Conservation (phyloP, 2,797 vertebrate species). For the Takifugu ocellatus region DNA sequence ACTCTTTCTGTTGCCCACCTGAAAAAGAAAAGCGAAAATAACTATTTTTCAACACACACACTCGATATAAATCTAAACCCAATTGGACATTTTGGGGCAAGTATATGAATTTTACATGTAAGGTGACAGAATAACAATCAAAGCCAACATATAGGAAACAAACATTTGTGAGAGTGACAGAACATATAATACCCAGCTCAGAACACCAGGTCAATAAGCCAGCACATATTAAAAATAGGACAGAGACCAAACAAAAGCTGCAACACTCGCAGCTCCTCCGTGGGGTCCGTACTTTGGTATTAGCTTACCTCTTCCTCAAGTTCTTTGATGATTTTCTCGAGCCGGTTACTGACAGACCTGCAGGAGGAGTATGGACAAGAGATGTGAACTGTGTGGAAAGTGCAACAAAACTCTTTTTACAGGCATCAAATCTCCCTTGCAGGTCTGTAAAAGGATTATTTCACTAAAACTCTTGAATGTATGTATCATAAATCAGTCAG, state of each 20-base stretch:
- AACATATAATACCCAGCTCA: too few species aligned
- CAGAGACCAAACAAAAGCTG: slow-evolving; percentile 5
- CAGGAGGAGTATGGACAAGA: background rate
- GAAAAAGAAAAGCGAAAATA: slow-evolving; percentile 9
- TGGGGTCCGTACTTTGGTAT: background rate
- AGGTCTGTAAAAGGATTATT: background rate
- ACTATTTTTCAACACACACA: background rate
- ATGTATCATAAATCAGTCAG: too few species aligned
- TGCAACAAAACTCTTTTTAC: background rate
- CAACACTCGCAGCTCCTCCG: background rate
- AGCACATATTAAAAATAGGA: slow-evolving; percentile 12
- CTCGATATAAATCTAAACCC: slow-evolving; percentile 12
- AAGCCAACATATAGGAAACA: too few species aligned
- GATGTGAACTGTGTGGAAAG: background rate
- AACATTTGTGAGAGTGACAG: slow-evolving; percentile 9
- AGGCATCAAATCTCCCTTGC: background rate
- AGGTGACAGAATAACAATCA: background rate
- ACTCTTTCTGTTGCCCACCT: slow-evolving; percentile 83
- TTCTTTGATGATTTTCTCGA: slow-evolving; percentile 93
- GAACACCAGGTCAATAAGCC: background rate
- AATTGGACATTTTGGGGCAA: slow-evolving; percentile 8
- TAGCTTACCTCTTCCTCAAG: slow-evolving; percentile 90
- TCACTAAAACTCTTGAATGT: too few species aligned
- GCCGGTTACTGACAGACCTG: slow-evolving; percentile 81
- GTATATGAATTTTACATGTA: slow-evolving; percentile 21